Evolutionary conservation across 1,140 invertebrate genomes (phyloP), one percentile per base, ranked within the genome.

Genomic region (Cecropterus lyciades): DNA sequence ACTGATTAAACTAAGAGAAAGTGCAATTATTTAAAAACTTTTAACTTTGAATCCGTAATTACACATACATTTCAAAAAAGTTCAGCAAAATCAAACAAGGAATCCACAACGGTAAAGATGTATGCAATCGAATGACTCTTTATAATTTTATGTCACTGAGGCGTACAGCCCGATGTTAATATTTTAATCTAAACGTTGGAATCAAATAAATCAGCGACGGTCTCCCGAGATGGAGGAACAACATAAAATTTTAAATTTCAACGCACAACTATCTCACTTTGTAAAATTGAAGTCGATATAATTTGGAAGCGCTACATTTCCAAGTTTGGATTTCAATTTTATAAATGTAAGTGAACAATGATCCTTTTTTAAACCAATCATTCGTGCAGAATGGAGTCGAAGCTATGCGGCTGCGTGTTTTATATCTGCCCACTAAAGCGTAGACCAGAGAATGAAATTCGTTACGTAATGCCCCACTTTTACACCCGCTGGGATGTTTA

Each of bases 391-490:
- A 48, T 33, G 10, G 9, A 17, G 4, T 48, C 2, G 27, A 20
- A 46, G 56, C 42, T 60, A 48, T 30, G 43, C 56, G 56, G 27
- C 42, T 48, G 9, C 37, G 37, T 37, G 45, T 48, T 60, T 60
- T 60, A 48, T 60, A 20, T 60, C 9, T 60, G 56, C 45, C 43
- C 56, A 60, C 43, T 60, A 60, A 60, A 60, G 56, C 56, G 56
- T 60, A 30, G 42, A 37, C 57, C 57, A 60, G 14, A 62, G 57
- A 62, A 62, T 62, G 57, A 49, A 48, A 62, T 62, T 62, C 57
- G 57, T 62, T 62, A 62, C 57, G 57, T 62, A 62, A 62, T 62
- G 57, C 57, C 57, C 57, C 57, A 62, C 57, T 62, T 62, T 62
- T 62, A 49, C 57, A 62, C 57, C 57, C 57, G 45, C 57, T 62